Percentiles rank a stretch among this genome's conserved stretches.
Conservation (phyloP, 2,113 vertebrate species). For the Gallinago jamesoni region DNA sequence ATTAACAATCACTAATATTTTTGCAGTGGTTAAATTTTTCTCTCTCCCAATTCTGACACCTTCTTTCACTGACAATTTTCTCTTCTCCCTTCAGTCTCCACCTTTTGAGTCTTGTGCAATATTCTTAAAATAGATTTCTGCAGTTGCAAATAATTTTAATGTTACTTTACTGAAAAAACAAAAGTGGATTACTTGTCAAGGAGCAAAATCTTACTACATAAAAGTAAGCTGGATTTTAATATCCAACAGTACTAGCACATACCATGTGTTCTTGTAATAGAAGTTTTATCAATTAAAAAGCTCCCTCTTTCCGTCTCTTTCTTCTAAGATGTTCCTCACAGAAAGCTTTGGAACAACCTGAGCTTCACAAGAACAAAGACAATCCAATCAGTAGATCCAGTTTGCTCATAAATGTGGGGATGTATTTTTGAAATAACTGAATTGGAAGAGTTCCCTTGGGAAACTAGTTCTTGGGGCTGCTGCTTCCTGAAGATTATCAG, state of each 20-base stretch:
- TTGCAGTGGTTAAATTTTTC: neutral
- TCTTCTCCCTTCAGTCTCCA: neutral
- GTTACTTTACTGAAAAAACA: neutral
- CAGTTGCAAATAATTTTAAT: neutral
- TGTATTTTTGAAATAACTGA: neutral
- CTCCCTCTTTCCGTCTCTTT: neutral
- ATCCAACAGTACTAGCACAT: neutral
- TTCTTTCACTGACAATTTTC: neutral
- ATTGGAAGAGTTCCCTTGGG: neutral
- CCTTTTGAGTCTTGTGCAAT: neutral
- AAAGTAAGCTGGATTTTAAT: neutral
- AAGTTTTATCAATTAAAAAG: neutral
- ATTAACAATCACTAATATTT: neutral
- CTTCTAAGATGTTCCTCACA: neutral
- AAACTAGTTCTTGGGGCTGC: neutral
- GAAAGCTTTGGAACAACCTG: neutral
- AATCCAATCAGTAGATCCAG: neutral
- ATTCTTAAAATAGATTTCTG: neutral
- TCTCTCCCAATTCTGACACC: neutral
- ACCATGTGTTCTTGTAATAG: neutral
- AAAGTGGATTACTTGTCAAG: neutral
- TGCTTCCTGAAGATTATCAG: neutral
- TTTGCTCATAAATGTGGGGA: neutral
- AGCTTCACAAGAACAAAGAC: neutral
- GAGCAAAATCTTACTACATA: neutral